These are phyloP conservation scores for Gila orcuttii DNA, from an alignment of 2,113 vertebrate species.

Conservation along the genomic window DNA sequence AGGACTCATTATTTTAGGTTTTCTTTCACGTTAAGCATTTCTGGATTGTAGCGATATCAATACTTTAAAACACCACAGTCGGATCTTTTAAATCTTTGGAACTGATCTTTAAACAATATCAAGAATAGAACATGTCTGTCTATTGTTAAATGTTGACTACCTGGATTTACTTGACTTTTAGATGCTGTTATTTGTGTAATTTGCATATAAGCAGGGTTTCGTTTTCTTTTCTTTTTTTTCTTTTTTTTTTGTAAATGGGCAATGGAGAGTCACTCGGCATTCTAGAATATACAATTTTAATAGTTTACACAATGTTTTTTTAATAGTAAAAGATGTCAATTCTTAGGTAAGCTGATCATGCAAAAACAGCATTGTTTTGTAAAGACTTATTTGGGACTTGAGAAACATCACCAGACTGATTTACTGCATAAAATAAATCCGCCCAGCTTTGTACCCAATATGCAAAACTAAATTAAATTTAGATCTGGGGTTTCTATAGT, in stretches of 20 bases:
- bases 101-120: not conserved
- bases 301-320: no score
- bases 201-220: constrained; percentile 19
- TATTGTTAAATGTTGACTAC: no score
- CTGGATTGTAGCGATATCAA: not conserved
- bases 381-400: not conserved
- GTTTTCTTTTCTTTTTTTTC: no score
- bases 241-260: not conserved
- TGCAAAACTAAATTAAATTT: not conserved
- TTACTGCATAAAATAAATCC: not conserved
- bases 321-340: no score
- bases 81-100: not conserved
- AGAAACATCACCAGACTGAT: no score
- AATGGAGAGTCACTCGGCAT: no score
- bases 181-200: not conserved
- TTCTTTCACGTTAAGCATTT: not conserved
- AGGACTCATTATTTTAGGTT: not conserved
- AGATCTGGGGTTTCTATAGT: not conserved
- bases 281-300: no score
- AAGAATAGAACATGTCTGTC: not conserved
- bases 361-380: not conserved
- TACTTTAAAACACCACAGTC: not conserved
- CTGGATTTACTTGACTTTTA: no score
- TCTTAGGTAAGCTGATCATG: not conserved
- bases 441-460: not conserved